These are phyloP conservation scores for Oreochromis aureus DNA, from an alignment of 2,113 vertebrate species.

Conservation along the genomic window DNA sequence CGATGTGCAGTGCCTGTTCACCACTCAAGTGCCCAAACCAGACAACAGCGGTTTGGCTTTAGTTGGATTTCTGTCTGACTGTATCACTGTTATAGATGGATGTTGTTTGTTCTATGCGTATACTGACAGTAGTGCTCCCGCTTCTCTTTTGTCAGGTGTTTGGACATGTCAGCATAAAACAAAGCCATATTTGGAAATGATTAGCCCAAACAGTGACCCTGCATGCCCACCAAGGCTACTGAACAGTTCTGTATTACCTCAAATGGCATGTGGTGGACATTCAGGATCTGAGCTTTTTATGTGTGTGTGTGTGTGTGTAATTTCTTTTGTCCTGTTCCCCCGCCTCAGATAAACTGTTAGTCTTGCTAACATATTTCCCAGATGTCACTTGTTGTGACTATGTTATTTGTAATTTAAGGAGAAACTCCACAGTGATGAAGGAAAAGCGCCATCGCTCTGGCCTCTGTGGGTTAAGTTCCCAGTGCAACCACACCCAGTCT, in stretches of 20 bases:
- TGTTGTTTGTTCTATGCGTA: not conserved
- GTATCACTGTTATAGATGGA: not conserved
- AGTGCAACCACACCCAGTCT: not conserved
- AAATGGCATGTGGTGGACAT: not conserved
- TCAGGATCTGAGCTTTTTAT: slow-evolving; percentile 11
- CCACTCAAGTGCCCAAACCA: slow-evolving; percentile 62
- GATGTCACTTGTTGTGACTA: not conserved
- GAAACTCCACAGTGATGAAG: not conserved
- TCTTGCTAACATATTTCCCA: not conserved
- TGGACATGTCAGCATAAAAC: not conserved
- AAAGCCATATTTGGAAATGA: slow-evolving; percentile 33
- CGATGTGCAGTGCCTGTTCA: slow-evolving; percentile 55
- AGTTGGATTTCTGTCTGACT: slow-evolving; percentile 12
- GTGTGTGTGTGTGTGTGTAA: not conserved
- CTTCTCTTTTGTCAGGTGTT: not conserved
- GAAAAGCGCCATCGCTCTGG: not conserved
- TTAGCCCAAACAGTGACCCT: slow-evolving; percentile 41
- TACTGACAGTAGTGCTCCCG: slow-evolving; percentile 19
- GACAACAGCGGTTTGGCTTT: slow-evolving; percentile 27
- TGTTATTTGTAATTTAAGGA: not conserved
- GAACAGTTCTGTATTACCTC: slow-evolving; percentile 22
- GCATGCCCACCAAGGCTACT: slow-evolving; percentile 10
- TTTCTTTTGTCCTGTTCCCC: not conserved
- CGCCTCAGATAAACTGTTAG: not conserved
- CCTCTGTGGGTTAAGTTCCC: not conserved